These are phyloP conservation scores for Panagrolaimus sp. DNA, from an alignment of 1,140 invertebrate genomes.

Conservation along the genomic window DNA sequence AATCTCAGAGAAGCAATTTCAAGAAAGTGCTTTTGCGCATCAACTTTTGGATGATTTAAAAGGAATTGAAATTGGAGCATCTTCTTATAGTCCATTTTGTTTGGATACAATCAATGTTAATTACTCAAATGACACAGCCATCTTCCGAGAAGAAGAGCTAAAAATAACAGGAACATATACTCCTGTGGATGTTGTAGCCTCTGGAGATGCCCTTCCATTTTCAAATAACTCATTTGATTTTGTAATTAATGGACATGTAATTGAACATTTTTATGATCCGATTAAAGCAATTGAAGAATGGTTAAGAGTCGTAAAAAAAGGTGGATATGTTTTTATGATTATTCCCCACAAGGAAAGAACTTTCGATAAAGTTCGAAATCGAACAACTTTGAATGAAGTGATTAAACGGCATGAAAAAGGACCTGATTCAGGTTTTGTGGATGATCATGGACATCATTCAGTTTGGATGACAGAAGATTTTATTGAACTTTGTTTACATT, in stretches of 20 bases:
- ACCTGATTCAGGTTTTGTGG: not conserved
- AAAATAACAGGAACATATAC: not conserved
- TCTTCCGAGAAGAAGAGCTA: no score
- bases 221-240: slow-evolving; percentile 22
- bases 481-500: slow-evolving; percentile 22
- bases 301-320: no score
- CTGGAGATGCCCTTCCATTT: slow-evolving; percentile 22
- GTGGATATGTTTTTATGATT: no score
- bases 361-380: slow-evolving; percentile 14
- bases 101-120: no score
- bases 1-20: no score
- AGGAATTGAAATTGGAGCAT: no score
- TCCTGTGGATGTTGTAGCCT: slow-evolving; percentile 20
- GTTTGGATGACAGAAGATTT: slow-evolving; percentile 31
- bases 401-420: no score
- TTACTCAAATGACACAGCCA: no score
- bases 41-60: no score
- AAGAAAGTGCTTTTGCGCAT: no score
- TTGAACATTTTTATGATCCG: slow-evolving; percentile 30
- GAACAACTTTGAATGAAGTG: not conserved
- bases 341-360: no score
- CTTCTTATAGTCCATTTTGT: no score
- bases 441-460: slow-evolving; percentile 14
- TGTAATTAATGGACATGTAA: slow-evolving; percentile 25
- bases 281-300: slow-evolving; percentile 14